phyloP scores from a whole-genome alignment of 2,888 invertebrate species.

The Lithophane semibrunnea region DNA sequence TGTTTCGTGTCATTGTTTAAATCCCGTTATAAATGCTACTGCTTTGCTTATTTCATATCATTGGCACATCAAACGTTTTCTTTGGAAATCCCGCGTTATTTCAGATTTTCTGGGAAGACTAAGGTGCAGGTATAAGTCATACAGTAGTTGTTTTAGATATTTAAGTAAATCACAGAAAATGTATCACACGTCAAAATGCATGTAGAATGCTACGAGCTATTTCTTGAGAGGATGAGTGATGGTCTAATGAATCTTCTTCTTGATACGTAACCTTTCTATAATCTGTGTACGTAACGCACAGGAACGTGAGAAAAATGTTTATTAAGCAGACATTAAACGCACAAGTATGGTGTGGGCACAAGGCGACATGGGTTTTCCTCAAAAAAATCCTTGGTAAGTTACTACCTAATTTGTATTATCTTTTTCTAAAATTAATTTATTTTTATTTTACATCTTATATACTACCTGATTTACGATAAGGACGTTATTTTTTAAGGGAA shows the following conservation, averaged over 20 bases:
- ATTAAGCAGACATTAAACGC: constrained; percentile 15
- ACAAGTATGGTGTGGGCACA: background rate
- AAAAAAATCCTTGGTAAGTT: background rate
- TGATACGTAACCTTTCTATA: constrained; percentile 7
- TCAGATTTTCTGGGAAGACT: constrained; percentile 36
- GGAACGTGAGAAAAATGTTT: constrained; percentile 41
- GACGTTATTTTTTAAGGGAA: background rate
- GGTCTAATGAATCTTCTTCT: constrained; percentile 25
- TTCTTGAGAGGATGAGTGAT: constrained; percentile 32
- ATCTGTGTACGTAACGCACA: background rate
- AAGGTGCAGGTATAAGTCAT: constrained; percentile 10
- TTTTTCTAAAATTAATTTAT: background rate
- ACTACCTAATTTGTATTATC: background rate
- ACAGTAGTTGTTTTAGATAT: constrained; percentile 26
- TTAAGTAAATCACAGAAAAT: constrained; percentile 36
- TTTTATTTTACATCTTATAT: background rate
- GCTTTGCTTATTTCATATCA: constrained; percentile 32
- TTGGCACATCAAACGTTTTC: constrained; percentile 43
- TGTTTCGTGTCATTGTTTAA: constrained; percentile 72
- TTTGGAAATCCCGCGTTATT: constrained; percentile 27
- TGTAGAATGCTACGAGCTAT: constrained; percentile 39
- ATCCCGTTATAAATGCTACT: constrained; percentile 66
- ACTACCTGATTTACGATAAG: background rate
- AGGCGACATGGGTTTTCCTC: background rate
- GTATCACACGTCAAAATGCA: constrained; percentile 27